A percentile compares a stretch with the other conserved stretches of the same genome.
Evolutionary conservation across 2,113 vertebrate species (phyloP).

Genomic region (Atherinomorus stipes): DNA sequence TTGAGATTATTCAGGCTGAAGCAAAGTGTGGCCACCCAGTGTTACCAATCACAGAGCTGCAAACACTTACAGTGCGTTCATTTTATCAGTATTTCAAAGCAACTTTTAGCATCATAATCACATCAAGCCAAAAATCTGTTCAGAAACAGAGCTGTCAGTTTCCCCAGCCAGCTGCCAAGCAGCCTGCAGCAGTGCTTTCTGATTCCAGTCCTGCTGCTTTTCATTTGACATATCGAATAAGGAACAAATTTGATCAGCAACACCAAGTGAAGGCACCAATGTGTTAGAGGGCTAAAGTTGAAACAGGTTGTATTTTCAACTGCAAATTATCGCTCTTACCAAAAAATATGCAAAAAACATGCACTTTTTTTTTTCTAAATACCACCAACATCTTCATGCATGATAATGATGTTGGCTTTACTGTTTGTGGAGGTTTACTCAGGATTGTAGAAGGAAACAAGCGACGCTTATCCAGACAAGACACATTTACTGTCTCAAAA

Average conservation of each 20-base stretch:
- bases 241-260: constrained; percentile 28
- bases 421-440: neutral
- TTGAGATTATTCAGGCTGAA: too few relatives aligned
- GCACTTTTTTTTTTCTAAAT: neutral
- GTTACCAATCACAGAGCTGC: too few relatives aligned
- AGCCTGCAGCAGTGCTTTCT: constrained; percentile 4
- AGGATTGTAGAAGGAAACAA: neutral
- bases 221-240: constrained; percentile 33
- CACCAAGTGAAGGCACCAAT: constrained; percentile 11
- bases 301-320: neutral
- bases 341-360: constrained; percentile 4
- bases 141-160: constrained; percentile 24
- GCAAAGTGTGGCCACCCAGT: too few relatives aligned
- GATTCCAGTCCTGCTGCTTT: constrained; percentile 21
- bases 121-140: constrained; percentile 23
- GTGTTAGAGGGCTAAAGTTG: neutral
- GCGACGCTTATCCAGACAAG: neutral
- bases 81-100: too few relatives aligned
- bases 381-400: neutral
- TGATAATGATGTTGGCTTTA: neutral
- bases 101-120: too few relatives aligned
- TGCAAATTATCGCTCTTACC: neutral
- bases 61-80: too few relatives aligned
- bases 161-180: neutral
- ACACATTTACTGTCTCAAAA: neutral